phyloP scores from a whole-genome alignment of 2,113 vertebrate genomes.

The Zosterops borbonicus region DNA sequence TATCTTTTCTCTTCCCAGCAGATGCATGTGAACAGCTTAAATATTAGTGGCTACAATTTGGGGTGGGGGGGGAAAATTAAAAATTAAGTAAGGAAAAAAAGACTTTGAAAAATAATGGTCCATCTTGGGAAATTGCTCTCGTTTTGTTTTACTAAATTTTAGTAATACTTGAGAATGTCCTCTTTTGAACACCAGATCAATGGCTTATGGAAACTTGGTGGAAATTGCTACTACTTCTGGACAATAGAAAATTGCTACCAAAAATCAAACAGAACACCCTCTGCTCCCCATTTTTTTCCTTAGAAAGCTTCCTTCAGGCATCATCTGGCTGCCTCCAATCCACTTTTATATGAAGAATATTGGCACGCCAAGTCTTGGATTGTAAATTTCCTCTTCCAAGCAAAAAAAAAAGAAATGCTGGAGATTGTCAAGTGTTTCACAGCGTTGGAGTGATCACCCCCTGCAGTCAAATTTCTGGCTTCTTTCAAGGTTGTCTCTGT shows the following conservation, averaged over 20 bases:
- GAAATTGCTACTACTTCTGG: background rate
- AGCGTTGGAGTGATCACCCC: background rate
- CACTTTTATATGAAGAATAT: background rate
- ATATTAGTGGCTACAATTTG: conserved; percentile 29
- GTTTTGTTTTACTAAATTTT: background rate
- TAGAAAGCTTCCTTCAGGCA: background rate
- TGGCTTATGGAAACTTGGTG: background rate
- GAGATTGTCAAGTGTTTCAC: background rate
- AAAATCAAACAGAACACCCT: background rate
- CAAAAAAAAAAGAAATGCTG: background rate
- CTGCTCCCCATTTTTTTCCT: background rate
- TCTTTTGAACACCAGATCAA: background rate
- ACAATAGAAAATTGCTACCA: background rate
- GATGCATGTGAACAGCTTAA: conserved; percentile 22
- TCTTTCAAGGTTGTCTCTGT: background rate
- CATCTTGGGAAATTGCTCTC: background rate
- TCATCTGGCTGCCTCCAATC: background rate
- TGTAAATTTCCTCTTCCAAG: background rate
- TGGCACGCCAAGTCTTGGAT: background rate
- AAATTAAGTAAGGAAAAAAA: background rate
- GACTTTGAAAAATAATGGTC: background rate
- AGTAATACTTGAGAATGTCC: background rate
- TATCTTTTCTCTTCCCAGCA: conserved; percentile 4
- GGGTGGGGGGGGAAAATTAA: fast-evolving
- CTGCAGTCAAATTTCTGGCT: conserved; percentile 15